Evolutionary conservation across 2,797 vertebrate species (phyloP).

Genomic region (Helostoma temminkii): DNA sequence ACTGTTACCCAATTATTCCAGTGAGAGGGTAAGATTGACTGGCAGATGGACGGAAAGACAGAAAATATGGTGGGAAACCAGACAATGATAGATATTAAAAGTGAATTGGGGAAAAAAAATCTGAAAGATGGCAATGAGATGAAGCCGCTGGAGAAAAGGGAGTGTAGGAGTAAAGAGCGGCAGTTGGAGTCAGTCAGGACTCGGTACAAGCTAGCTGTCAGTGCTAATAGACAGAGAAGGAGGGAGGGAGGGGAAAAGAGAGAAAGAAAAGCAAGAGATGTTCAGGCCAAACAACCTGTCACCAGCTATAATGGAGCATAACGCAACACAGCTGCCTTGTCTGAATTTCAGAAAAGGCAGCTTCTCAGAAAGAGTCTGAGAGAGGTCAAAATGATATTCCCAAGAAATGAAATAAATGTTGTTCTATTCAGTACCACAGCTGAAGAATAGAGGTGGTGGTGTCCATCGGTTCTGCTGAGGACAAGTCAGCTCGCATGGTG

Average conservation of each 20-base stretch:
- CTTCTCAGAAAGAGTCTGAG: conserved; percentile 12
- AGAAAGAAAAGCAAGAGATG: conserved; percentile 40
- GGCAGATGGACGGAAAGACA: conserved; percentile 23
- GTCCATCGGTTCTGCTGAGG: conserved; percentile 1
- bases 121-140: conserved; percentile 11
- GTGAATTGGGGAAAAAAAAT: not conserved
- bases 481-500: not conserved
- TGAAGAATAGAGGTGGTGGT: not conserved
- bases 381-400: conserved; percentile 1
- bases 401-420: conserved; percentile 1
- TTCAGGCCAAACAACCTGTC: conserved; percentile 68
- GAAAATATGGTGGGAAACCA: conserved; percentile 24
- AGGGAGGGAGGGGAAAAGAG: conserved; percentile 26
- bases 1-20: conserved; percentile 5
- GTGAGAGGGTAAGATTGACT: not conserved
- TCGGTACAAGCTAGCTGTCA: conserved; percentile 71
- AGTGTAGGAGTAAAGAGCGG: conserved; percentile 10
- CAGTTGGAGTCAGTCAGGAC: conserved; percentile 45
- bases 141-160: conserved; percentile 14
- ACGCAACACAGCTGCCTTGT: conserved; percentile 25
- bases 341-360: conserved; percentile 45
- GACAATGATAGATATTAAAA: not conserved
- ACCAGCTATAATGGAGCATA: conserved; percentile 47
- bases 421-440: not conserved
- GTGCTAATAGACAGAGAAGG: conserved; percentile 70